phyloP scores from a whole-genome alignment of 2,888 invertebrate species.

The Calameuta pallipes region DNA sequence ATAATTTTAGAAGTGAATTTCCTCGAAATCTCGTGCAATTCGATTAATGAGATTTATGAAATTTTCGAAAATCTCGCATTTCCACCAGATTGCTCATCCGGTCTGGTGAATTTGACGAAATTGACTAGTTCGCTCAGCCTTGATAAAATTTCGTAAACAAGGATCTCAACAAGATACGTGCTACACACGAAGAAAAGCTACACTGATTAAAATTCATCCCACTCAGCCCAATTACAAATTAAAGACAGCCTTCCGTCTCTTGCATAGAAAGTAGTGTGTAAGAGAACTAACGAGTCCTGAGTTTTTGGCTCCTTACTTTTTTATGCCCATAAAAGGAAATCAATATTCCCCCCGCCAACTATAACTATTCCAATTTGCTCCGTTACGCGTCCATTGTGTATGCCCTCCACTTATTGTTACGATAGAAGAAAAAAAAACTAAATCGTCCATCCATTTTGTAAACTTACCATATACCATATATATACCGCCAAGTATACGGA shows the following conservation, averaged over 20 bases:
- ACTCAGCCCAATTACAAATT: not conserved
- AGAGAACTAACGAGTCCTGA: not conserved
- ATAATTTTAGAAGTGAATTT: not conserved
- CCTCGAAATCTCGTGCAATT: not conserved
- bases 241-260: not conserved
- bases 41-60: not conserved
- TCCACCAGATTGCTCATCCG: not conserved
- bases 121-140: not conserved
- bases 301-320: not conserved
- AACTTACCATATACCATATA: not conserved
- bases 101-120: not conserved
- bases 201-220: not conserved
- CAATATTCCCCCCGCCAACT: not conserved
- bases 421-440: not conserved
- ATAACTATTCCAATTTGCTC: not conserved
- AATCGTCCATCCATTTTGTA: not conserved
- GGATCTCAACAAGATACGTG: not conserved
- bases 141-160: not conserved
- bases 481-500: not conserved
- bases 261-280: not conserved
- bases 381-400: not conserved
- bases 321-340: not conserved
- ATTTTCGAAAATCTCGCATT: not conserved
- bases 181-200: not conserved
- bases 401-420: not conserved